Evolutionary conservation across 2,888 invertebrate species (phyloP).

Genomic region (Xylophagus ater): DNA sequence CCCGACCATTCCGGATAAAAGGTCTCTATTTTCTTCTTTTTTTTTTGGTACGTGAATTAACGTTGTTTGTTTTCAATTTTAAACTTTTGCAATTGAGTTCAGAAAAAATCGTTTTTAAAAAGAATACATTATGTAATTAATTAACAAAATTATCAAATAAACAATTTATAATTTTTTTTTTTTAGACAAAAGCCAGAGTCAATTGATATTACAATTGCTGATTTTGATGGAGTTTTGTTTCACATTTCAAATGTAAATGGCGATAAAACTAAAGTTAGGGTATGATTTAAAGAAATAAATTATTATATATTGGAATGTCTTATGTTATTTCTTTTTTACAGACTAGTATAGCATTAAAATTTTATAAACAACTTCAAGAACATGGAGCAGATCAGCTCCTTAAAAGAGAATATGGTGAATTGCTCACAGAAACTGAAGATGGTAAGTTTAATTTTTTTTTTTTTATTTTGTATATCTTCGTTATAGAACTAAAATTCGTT

Average conservation of each 20-base stretch:
- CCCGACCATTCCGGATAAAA: no score
- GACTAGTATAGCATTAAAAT: slow-evolving; percentile 97
- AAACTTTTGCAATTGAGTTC: no score
- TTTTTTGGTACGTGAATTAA: no score
- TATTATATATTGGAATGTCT: not conserved
- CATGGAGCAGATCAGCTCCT: slow-evolving; percentile 96
- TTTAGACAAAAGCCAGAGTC: slow-evolving; percentile 88
- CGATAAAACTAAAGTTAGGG: slow-evolving; percentile 95
- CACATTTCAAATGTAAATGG: slow-evolving; percentile 95
- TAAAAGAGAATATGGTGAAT: slow-evolving; percentile 80
- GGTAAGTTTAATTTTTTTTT: slow-evolving; percentile 45
- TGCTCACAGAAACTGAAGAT: slow-evolving; percentile 74
- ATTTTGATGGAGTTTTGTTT: slow-evolving; percentile 98
- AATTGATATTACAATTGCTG: slow-evolving; percentile 87
- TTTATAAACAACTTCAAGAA: slow-evolving; percentile 95
- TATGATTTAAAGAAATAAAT: slow-evolving; percentile 42
- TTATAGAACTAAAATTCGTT: not conserved
- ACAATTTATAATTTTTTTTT: slow-evolving; percentile 25
- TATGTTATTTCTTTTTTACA: slow-evolving; percentile 38
- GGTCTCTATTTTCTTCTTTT: no score
- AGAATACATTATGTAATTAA: not conserved
- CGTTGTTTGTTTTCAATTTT: no score
- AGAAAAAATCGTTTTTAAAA: not conserved
- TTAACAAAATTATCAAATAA: not conserved
- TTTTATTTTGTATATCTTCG: no score